Evolutionary conservation across 1,140 invertebrate species (phyloP), one percentile per base, ranked within the genome.

Genomic region (Odontomachus brunneus): DNA sequence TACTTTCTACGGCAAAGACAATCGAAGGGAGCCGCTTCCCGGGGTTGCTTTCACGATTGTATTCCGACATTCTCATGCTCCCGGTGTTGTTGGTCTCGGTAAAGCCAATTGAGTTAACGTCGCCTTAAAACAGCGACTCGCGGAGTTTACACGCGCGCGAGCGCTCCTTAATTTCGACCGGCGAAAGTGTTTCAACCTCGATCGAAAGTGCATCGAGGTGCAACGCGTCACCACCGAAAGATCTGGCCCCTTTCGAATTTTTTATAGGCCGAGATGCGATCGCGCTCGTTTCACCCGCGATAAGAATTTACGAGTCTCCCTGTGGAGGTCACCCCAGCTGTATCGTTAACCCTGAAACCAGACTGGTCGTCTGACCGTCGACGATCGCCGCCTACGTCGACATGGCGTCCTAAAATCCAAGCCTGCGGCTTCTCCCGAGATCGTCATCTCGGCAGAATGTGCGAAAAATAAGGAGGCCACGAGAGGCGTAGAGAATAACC

Each of bases 11-110:
- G 80, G 14, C n/a, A n/a, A 59, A 87, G 89, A 92, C 89, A 91
- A 91, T 91, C 84, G 74, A 86, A 86, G 85, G 85, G 84, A 87
- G 83, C 80, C 59, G 71, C 74, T 86, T 84, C 71, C 86, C 82
- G 66, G 73, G 73, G 85, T 44, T 90, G 91, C 92, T 93, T 93
- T 93, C 92, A 91, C 92, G 88, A 92, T 93, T 93, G 92, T 92
- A 88, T 90, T 75, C 49, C 59, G 69, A 17, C 14, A 60, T 90
- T 91, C 91, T 90, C 92, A 91, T 91, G 89, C 89, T 88, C 83
- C 86, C 69, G 84, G 88, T 88, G 86, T 90, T 91, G 38, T 44
- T 44, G 38, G n/a, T n/a, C 90, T 84, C 82, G 63, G 51, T 33
- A 38, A 63, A 84, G 60, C 44, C 78, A 65, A 78, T 83, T 73